These are phyloP conservation scores for Amphilophus citrinellus DNA, from an alignment of 2,113 vertebrate species.

Conservation along the genomic window DNA sequence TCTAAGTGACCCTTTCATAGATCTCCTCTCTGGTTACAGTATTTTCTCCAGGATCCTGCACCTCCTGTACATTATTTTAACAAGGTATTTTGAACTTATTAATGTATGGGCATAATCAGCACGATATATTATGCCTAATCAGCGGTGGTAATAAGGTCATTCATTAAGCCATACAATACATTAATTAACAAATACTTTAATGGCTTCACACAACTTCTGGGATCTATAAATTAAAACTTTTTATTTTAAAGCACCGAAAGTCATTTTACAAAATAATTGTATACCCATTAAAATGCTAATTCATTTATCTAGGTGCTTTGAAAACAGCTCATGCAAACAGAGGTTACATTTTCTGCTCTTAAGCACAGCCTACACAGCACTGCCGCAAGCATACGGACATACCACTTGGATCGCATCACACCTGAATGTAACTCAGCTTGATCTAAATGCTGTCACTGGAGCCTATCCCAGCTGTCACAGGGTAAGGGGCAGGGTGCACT, in stretches of 20 bases:
- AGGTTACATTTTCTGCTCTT: neutral
- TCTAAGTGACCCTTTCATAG: constrained; percentile 3
- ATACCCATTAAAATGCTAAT: constrained; percentile 25
- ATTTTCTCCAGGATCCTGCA: constrained; percentile 13
- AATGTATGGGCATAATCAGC: constrained; percentile 28
- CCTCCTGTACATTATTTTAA: constrained; percentile 16
- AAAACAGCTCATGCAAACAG: neutral
- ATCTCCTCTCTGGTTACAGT: neutral
- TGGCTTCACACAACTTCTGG: neutral
- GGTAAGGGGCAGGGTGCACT: too few species aligned
- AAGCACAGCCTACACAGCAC: neutral
- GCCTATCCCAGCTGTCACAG: too few species aligned
- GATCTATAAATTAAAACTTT: constrained; percentile 6
- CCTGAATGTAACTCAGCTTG: neutral
- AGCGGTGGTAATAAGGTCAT: constrained; percentile 36
- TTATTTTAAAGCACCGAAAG: neutral
- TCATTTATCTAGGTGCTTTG: neutral
- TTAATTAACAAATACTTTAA: constrained; percentile 48
- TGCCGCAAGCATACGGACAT: neutral
- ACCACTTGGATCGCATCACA: neutral
- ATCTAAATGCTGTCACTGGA: neutral
- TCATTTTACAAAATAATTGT: neutral
- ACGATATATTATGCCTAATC: constrained; percentile 41
- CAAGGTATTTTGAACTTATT: neutral
- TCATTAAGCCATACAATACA: constrained; percentile 24